phyloP scores from a whole-genome alignment of 1,140 invertebrate species.

The Eubasilissa regina region DNA sequence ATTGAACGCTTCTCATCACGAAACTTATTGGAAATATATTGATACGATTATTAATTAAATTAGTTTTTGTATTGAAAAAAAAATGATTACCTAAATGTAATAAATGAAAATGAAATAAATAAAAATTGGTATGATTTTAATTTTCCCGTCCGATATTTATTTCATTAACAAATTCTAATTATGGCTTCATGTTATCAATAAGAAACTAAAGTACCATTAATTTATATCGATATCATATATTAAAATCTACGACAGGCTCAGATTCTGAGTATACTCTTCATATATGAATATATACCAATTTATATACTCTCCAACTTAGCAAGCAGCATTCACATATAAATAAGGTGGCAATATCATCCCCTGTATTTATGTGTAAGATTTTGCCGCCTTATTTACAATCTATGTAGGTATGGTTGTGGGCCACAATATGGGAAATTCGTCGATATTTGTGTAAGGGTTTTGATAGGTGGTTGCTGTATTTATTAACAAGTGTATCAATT shows the following conservation, averaged over 20 bases:
- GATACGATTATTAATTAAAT: too few relatives aligned
- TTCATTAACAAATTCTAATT: neutral
- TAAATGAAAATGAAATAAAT: neutral
- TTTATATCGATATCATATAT: neutral
- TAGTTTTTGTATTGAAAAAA: too few relatives aligned
- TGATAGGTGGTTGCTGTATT: neutral
- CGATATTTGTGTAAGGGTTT: slow-evolving; percentile 6
- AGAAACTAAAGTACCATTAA: neutral
- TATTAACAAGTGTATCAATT: slow-evolving; percentile 27
- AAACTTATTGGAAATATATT: neutral
- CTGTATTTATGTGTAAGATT: neutral
- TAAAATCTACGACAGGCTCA: neutral
- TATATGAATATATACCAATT: slow-evolving; percentile 11
- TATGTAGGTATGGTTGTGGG: neutral
- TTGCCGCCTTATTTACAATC: neutral
- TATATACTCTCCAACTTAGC: neutral
- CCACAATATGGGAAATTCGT: slow-evolving; percentile 8
- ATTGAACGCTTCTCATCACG: neutral
- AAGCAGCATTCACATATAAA: too few relatives aligned
- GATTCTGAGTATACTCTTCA: neutral
- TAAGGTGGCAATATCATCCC: too few relatives aligned
- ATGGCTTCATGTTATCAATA: neutral
- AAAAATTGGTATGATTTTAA: too few relatives aligned
- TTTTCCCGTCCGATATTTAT: neutral
- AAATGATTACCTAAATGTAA: too few relatives aligned